phyloP scores from a whole-genome alignment of 2,797 vertebrate species.

The Pagetopsis macropterus region DNA sequence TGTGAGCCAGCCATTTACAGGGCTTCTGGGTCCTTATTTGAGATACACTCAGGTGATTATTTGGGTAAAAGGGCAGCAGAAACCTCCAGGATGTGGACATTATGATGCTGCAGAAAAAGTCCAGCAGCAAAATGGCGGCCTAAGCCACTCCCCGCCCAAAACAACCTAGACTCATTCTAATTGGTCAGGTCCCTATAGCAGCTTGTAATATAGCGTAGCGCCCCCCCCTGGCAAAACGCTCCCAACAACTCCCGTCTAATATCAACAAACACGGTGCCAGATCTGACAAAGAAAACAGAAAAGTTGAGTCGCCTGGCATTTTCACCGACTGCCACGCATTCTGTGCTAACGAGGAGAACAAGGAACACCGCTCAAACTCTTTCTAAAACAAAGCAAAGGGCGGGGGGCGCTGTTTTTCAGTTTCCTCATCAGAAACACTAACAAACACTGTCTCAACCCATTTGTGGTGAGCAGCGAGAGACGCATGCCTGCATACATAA shows the following conservation, averaged over 20 bases:
- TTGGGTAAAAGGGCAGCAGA: constrained; percentile 27
- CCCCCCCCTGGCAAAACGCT: not conserved
- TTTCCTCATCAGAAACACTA: constrained; percentile 67
- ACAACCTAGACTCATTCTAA: constrained; percentile 24
- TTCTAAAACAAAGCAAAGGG: constrained; percentile 29
- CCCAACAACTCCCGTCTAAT: constrained; percentile 17
- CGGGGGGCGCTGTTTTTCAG: constrained; percentile 22
- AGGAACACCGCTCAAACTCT: constrained; percentile 28
- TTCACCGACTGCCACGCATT: constrained; percentile 12
- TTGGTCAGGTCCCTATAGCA: constrained; percentile 35
- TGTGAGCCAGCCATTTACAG: not conserved
- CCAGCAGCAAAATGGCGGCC: constrained; percentile 28
- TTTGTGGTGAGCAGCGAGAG: constrained; percentile 35
- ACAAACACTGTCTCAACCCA: constrained; percentile 62
- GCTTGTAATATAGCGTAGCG: constrained; percentile 25
- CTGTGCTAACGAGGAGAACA: constrained; percentile 54
- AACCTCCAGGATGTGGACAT: constrained; percentile 47
- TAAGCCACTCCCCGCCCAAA: not conserved
- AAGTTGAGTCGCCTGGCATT: constrained; percentile 22
- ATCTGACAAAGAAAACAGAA: constrained; percentile 40
- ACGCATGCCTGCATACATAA: constrained; percentile 18
- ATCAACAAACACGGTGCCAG: constrained; percentile 42
- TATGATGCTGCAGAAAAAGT: constrained; percentile 42
- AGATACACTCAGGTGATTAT: constrained; percentile 36
- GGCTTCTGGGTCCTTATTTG: constrained; percentile 16